Conservation (phyloP, 2,797 vertebrate genomes). For the Falco concolor region DNA sequence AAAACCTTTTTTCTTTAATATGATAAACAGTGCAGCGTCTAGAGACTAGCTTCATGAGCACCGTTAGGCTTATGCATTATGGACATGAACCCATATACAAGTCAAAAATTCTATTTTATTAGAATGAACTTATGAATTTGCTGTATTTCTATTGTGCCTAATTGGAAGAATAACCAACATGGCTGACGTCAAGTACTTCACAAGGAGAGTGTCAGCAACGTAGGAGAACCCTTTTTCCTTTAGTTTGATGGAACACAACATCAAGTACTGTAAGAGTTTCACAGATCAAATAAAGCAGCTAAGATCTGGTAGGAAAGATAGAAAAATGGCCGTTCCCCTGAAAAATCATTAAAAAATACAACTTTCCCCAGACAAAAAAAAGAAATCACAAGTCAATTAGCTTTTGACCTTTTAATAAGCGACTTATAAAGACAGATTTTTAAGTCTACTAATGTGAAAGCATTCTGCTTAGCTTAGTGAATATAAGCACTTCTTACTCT, state of each 20-base stretch:
- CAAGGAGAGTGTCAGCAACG: background rate
- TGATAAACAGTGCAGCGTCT: background rate
- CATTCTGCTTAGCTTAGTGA: background rate
- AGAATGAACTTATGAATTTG: background rate
- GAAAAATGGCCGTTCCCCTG: background rate
- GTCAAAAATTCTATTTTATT: background rate
- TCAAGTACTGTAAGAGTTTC: background rate
- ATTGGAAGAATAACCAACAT: background rate
- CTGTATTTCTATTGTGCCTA: background rate
- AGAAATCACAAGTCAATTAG: background rate
- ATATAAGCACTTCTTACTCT: background rate
- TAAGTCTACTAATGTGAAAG: background rate
- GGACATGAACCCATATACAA: background rate
- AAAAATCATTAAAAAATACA: background rate
- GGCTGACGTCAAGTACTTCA: background rate
- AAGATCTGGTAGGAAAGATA: background rate
- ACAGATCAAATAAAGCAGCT: background rate
- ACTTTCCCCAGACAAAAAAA: background rate
- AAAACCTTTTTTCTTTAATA: background rate
- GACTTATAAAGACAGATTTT: background rate
- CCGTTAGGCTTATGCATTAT: background rate
- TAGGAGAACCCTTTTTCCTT: background rate
- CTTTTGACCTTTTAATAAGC: background rate
- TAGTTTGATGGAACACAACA: background rate
- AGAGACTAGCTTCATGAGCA: background rate